Percentiles rank a stretch among this genome's conserved stretches.
Conservation (phyloP, 2,888 invertebrate genomes). For the Leucophenga maculata region DNA sequence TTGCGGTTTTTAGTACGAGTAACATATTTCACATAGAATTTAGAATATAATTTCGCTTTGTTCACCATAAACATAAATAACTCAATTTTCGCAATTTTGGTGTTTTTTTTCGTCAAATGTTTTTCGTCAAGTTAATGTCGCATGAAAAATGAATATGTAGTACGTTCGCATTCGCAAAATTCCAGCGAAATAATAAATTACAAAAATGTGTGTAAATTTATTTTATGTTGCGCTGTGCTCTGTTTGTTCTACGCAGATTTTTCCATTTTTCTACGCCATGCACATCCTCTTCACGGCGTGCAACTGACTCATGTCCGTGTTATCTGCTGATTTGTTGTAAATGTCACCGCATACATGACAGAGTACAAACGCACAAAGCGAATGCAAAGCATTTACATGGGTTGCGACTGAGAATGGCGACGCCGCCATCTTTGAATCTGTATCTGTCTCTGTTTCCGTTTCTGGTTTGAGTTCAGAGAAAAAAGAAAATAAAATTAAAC, state of each 20-base stretch:
- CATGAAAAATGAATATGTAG: neutral
- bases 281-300: neutral
- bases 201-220: constrained; percentile 1
- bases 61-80: too few species aligned
- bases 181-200: constrained; percentile 6
- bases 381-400: too few species aligned
- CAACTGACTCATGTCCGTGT: neutral
- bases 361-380: neutral
- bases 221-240: neutral
- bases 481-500: constrained; percentile 12
- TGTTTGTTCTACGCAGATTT: neutral
- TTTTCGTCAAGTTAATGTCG: constrained; percentile 2
- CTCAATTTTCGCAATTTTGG: too few species aligned
- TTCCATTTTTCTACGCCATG: neutral
- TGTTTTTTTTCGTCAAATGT: too few species aligned
- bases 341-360: constrained; percentile 17
- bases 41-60: neutral
- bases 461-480: too few species aligned
- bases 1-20: too few species aligned
- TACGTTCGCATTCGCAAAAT: neutral
- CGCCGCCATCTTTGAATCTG: too few species aligned
- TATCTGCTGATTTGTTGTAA: constrained; percentile 13
- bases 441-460: too few species aligned
- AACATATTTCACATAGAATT: too few species aligned
- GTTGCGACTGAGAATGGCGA: too few species aligned